Evolutionary conservation across 2,113 vertebrate genomes (phyloP).

Genomic region (Sialia sialis): DNA sequence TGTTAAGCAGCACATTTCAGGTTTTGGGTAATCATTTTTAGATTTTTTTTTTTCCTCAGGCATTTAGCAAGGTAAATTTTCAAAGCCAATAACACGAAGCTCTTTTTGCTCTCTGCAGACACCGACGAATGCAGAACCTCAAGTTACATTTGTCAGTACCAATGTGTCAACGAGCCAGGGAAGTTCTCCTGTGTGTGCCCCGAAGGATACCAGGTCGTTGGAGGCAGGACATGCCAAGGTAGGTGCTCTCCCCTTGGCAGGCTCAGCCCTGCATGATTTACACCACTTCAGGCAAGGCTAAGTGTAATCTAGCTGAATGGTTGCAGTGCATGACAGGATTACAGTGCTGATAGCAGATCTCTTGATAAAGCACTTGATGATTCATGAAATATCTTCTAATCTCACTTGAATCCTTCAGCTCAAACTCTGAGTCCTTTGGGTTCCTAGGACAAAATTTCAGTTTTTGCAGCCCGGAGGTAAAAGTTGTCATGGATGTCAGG

Average conservation of each 20-base stretch:
- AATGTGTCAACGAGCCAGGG: conserved; percentile 90
- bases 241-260: conserved; percentile 13
- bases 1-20: not conserved
- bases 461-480: not conserved
- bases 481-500: not conserved
- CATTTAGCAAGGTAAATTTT: not conserved
- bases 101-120: conserved; percentile 70
- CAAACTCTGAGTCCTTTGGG: not conserved
- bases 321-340: not conserved
- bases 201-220: conserved; percentile 90
- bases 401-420: not conserved
- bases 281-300: not conserved
- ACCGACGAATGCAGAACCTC: conserved; percentile 92
- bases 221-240: conserved; percentile 91
- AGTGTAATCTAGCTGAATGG: not conserved
- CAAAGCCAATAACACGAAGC: not conserved
- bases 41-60: not conserved
- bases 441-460: not conserved
- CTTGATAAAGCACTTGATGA: not conserved
- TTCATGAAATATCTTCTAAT: not conserved
- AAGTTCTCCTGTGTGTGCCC: conserved; percentile 90
- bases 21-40: not conserved
- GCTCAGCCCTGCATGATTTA: not conserved
- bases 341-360: not conserved
- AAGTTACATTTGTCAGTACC: conserved; percentile 89